Conservation (phyloP, 2,888 invertebrate genomes). For the Urechis unicinctus region DNA sequence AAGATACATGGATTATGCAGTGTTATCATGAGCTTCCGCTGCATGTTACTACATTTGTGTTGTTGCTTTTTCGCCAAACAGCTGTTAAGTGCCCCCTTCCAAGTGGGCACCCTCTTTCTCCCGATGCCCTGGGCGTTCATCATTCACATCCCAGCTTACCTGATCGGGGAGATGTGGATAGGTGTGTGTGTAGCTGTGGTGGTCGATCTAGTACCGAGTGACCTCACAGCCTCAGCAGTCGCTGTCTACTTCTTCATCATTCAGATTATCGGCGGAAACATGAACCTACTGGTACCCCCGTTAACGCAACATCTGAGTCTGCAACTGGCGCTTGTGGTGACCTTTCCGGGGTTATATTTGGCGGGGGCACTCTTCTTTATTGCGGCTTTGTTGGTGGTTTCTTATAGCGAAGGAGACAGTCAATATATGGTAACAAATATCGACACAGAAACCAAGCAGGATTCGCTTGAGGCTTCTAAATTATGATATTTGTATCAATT, state of each 20-base stretch:
- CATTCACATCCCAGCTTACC: conserved; percentile 12
- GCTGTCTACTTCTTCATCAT: conserved; percentile 37
- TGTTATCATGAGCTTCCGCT: too few relatives aligned
- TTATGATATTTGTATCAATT: too few relatives aligned
- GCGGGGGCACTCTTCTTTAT: conserved; percentile 9
- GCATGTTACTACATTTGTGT: too few relatives aligned
- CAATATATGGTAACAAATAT: too few relatives aligned
- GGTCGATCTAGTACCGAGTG: conserved; percentile 30
- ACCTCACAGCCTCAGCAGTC: conserved; percentile 27
- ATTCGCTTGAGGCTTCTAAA: too few relatives aligned
- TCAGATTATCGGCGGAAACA: conserved; percentile 18
- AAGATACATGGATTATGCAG: too few relatives aligned
- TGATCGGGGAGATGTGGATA: conserved; percentile 36
- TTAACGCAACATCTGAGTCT: conserved; percentile 5
- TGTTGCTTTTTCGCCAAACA: background rate
- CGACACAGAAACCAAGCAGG: too few relatives aligned
- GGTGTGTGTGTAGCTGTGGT: conserved; percentile 31
- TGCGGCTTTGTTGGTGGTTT: conserved; percentile 1
- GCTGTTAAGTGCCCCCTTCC: conserved; percentile 13
- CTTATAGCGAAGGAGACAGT: background rate
- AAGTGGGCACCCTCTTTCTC: conserved; percentile 7
- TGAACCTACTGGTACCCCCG: conserved; percentile 15
- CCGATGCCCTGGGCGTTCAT: conserved; percentile 14
- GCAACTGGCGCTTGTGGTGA: conserved; percentile 10
- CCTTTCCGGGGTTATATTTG: conserved; percentile 16